phyloP scores from a whole-genome alignment of 2,888 invertebrate species.

The Drosophila anomalata region DNA sequence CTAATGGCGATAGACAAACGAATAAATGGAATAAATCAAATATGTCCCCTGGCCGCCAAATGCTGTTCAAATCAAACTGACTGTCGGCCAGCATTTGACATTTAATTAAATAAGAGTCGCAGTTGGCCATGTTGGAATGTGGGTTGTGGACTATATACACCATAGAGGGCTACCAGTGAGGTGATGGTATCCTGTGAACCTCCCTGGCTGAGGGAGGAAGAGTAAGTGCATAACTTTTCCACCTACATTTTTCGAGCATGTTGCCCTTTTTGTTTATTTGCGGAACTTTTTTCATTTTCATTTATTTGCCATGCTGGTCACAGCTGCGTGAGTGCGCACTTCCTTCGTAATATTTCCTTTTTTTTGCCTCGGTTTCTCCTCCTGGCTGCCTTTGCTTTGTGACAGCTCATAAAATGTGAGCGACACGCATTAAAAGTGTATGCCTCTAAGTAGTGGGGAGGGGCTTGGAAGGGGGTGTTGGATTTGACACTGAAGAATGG shows the following conservation, averaged over 20 bases:
- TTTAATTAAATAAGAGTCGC: conserved; percentile 72
- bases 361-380: conserved; percentile 43
- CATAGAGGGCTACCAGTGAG: conserved; percentile 18
- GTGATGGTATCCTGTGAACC: conserved; percentile 15
- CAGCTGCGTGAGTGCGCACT: conserved; percentile 74
- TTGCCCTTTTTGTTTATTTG: conserved; percentile 55
- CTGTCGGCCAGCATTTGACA: conserved; percentile 65
- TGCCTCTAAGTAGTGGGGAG: conserved; percentile 32
- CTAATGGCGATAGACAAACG: conserved; percentile 27
- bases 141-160: conserved; percentile 3
- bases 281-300: conserved; percentile 74
- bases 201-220: background rate
- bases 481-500: conserved; percentile 76
- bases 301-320: conserved; percentile 75
- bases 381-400: conserved; percentile 67
- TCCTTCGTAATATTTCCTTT: conserved; percentile 54
- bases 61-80: conserved; percentile 51
- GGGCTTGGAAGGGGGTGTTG: conserved; percentile 40
- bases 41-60: conserved; percentile 42
- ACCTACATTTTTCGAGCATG: conserved; percentile 41
- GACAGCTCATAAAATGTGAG: conserved; percentile 79
- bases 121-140: conserved; percentile 11
- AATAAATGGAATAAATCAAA: conserved; percentile 44
- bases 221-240: conserved; percentile 52
- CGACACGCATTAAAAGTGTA: conserved; percentile 76